These are phyloP conservation scores for Tiliqua scincoides DNA, from an alignment of 2,113 vertebrate species.

Conservation along the genomic window DNA sequence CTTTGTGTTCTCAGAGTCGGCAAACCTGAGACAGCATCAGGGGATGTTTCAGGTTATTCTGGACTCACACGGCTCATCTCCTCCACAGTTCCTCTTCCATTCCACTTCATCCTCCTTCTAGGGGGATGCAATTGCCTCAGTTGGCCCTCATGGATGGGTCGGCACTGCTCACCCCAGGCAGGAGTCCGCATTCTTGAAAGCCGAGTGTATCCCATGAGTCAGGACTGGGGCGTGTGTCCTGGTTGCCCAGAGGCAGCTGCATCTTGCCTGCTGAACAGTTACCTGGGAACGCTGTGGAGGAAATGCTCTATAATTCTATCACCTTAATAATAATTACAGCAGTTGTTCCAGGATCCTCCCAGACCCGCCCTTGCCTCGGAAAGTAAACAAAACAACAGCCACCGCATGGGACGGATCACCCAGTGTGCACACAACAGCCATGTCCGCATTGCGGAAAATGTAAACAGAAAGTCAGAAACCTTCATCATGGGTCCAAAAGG, in stretches of 20 bases:
- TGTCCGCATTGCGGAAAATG: neutral
- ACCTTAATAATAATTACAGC: neutral
- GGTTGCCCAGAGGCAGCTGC: neutral
- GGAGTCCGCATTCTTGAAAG: neutral
- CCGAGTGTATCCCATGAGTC: neutral
- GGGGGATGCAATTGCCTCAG: no score
- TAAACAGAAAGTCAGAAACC: neutral
- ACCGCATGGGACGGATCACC: neutral
- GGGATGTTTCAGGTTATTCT: no score
- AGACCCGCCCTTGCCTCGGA: neutral
- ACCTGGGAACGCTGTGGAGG: conserved; percentile 24
- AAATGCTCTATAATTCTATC: neutral
- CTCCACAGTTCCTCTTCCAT: no score
- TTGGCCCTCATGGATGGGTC: no score
- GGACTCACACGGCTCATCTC: no score
- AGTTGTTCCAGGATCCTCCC: neutral
- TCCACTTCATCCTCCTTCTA: no score
- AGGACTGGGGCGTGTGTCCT: neutral
- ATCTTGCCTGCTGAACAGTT: conserved; percentile 16
- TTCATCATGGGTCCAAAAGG: neutral
- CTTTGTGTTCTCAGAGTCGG: no score
- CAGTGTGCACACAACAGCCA: neutral
- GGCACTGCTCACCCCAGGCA: neutral
- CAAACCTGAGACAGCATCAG: no score
- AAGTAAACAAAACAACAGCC: neutral